Conservation (phyloP, 1,140 invertebrate species). For the Drosophila truncata region DNA sequence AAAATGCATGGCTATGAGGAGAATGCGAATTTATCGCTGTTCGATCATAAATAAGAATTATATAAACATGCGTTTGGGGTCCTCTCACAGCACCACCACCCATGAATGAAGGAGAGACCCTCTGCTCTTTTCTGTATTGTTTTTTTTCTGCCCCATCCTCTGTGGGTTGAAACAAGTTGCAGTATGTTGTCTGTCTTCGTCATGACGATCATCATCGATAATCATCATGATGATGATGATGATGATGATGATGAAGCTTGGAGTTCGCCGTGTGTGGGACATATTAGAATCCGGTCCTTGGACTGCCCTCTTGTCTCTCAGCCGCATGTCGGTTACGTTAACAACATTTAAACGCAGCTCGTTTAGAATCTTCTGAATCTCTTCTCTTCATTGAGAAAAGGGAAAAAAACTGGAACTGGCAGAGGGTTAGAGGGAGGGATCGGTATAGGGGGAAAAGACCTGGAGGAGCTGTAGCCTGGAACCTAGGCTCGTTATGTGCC, state of each 20-base stretch:
- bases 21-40: conserved; percentile 72
- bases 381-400: conserved; percentile 31
- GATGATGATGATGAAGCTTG: conserved; percentile 7
- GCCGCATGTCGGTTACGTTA: conserved; percentile 59
- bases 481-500: conserved; percentile 45
- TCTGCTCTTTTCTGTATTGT: not conserved
- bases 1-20: conserved; percentile 15
- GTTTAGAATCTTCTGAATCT: conserved; percentile 75
- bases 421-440: conserved; percentile 9
- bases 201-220: conserved; percentile 14
- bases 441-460: not conserved
- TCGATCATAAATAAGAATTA: conserved; percentile 84
- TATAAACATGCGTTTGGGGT: conserved; percentile 77
- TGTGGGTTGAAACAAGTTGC: conserved; percentile 49
- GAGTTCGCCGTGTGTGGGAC: conserved; percentile 75
- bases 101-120: conserved; percentile 62
- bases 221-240: conserved; percentile 10
- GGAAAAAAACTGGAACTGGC: conserved; percentile 11
- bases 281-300: conserved; percentile 71
- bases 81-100: conserved; percentile 64
- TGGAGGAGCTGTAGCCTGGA: conserved; percentile 4
- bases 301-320: conserved; percentile 29
- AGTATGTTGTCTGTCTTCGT: conserved; percentile 30
- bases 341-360: conserved; percentile 82
- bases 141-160: not conserved